Base-by-base conservation (phyloP, 2,888 invertebrate genomes). In the Netelia inedita region DNA sequence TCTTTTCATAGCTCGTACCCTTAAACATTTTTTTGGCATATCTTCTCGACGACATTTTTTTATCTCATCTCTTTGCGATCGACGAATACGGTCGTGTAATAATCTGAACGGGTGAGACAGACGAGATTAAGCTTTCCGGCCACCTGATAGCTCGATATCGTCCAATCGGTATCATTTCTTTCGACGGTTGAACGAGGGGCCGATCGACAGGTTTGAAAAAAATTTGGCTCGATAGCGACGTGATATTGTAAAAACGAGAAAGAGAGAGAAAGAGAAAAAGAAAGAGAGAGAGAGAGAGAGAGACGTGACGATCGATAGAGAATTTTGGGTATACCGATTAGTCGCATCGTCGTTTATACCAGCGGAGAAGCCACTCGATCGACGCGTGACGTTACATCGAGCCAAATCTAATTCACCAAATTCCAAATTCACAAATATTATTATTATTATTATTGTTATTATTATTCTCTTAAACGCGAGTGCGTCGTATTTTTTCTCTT, bases 131-230 rank as follows among this genome's bases (percentile, higher is more conserved):
- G 50, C 68, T 50, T 3, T 50, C 68, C 16, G 14, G 35, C 19
- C n/a, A 14, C 55, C 41, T 41, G 57, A 57, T 71, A 71, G 57
- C 55, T 35, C 71, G 16, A 19, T 57, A 57, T 71, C 71, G 57
- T 8, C 11, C 55, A 55, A 71, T 71, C 71, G 57, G 19, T 2
- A 46, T 46, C 14, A 11, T 14, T 46, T 46, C 14, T 46, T 46
- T 46, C 46, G 46, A 46, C 46, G 10, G 11, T 46, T 46, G 14
- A 46, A 46, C 46, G 46, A 14, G 11, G 46, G 14, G 14, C 14
- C 11, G 46, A 11, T 46, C 46, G 46, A 46, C 46, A 46, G 46
- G 1, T 46, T 46, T 14, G 14, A 46, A 46, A 14, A 46, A 14
- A 10, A 46, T 14, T 11, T 46, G 11, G 14, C 14, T 46, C 46